Percentiles rank a stretch among this genome's conserved stretches.
Evolutionary conservation across 2,888 invertebrate species (phyloP).

Genomic region (Xanthorhoe spadicearia): DNA sequence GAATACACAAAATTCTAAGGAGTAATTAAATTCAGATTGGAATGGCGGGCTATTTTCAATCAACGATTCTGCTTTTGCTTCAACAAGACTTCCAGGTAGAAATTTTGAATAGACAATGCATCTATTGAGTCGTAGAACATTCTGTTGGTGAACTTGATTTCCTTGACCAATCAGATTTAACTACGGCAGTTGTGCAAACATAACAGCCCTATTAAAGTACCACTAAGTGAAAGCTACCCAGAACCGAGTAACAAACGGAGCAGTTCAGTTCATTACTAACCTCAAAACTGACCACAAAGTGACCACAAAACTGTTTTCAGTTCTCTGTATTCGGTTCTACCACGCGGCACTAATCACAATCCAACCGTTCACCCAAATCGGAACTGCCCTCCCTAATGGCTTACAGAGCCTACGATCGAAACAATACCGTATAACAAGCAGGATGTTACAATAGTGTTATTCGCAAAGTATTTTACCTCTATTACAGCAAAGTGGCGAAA

Average conservation of each 20-base stretch:
- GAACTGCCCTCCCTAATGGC: conserved; percentile 42
- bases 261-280: conserved; percentile 25
- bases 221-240: conserved; percentile 7
- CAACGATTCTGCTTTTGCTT: too few relatives aligned
- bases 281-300: conserved; percentile 16
- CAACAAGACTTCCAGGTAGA: too few relatives aligned
- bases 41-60: too few relatives aligned
- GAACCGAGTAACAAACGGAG: not conserved
- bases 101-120: too few relatives aligned
- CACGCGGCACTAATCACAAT: conserved; percentile 37
- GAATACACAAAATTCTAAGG: too few relatives aligned
- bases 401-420: conserved; percentile 40
- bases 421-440: conserved; percentile 41
- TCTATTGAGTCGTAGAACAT: too few relatives aligned
- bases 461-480: conserved; percentile 24
- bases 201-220: not conserved
- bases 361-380: conserved; percentile 41
- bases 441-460: conserved; percentile 42
- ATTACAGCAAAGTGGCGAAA: conserved; percentile 51
- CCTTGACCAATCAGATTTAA: not conserved
- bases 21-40: too few relatives aligned
- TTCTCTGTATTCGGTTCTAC: conserved; percentile 30
- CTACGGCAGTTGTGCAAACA: not conserved
- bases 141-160: not conserved
- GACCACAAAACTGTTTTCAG: conserved; percentile 32